Evolutionary conservation across 2,888 invertebrate genomes (phyloP), one percentile per base, ranked within the genome.

Genomic region (Papilio elwesi): DNA sequence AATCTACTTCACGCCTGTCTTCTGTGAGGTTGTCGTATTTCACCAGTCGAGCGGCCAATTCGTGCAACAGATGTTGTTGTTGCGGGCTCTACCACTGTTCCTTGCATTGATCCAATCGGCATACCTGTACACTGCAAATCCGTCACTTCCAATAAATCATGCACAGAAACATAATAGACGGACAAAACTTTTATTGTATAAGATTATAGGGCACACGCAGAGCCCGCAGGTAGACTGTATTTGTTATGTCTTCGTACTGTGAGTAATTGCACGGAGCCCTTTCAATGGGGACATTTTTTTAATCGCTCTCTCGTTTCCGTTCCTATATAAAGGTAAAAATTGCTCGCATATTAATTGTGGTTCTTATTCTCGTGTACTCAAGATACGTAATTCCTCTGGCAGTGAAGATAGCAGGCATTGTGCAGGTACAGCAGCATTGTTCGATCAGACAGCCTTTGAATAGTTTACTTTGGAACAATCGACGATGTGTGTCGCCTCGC

Each of bases 231-330:
- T 80, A 78, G 74, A 15, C 47, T 65, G 73, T 67, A 74, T 76
- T 77, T 76, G 78, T 79, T 77, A 75, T 59, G 36, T 65, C 69
- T 66, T 76, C 73, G 68, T 76, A 71, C 71, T 70, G 79, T 73
- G 74, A 77, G 77, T 82, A 82, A 83, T 84, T 83, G 82, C 82
- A 76, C 71, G 74, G 75, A 78, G 76, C 77, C 79, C 78, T 80
- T 81, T 81, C 80, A 81, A 79, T 79, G 77, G 72, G 71, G 76
- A 76, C 76, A 74, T 79, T 76, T 79, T 80, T 81, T 82, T 70
- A 78, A 80, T 73, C 71, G 75, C 76, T 76, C 77, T 70, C 76
- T 79, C 81, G 78, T 79, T 82, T 83, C 82, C 82, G 80, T 76
- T 78, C 77, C 74, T 75, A 75, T 77, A 79, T 80, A 79, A 78